A percentile compares a stretch with the other conserved stretches of the same genome.
These are phyloP conservation scores for Hydrotaea cyrtoneurina DNA, from an alignment of 2,888 invertebrate species.

Conservation along the genomic window DNA sequence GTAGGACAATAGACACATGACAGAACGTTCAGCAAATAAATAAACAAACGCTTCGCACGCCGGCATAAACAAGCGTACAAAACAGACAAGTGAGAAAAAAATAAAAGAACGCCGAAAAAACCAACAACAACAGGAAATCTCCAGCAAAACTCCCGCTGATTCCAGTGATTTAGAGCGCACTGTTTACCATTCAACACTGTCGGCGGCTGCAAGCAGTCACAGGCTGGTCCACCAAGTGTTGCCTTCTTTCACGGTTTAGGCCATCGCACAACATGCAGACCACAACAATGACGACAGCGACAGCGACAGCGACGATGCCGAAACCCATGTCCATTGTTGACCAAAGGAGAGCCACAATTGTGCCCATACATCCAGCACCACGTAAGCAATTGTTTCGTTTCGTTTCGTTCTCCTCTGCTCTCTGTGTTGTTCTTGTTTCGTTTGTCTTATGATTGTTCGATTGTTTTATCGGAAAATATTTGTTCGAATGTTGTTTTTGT, in stretches of 20 bases:
- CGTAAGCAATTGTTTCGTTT: slow-evolving; percentile 50
- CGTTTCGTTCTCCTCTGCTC: slow-evolving; percentile 11
- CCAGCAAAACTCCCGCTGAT: slow-evolving; percentile 1
- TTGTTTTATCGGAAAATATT: slow-evolving; percentile 23
- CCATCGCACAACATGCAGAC: slow-evolving; percentile 41
- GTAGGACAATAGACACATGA: not conserved
- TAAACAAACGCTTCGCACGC: not conserved
- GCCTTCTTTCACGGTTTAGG: slow-evolving; percentile 7
- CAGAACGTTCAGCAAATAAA: not conserved
- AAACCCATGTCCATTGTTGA: slow-evolving; percentile 59
- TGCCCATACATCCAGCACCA: slow-evolving; percentile 65
- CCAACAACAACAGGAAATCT: not conserved
- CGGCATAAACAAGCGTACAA: not conserved
- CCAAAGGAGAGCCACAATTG: slow-evolving; percentile 65
- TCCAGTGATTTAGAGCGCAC: slow-evolving; percentile 11
- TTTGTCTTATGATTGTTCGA: slow-evolving; percentile 11
- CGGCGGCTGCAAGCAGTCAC: not conserved
- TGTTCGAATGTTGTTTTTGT: slow-evolving; percentile 10
- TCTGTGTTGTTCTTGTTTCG: not conserved
- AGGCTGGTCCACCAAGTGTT: slow-evolving; percentile 19
- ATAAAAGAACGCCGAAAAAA: slow-evolving; percentile 15
- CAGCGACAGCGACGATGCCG: slow-evolving; percentile 39
- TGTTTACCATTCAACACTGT: slow-evolving; percentile 19
- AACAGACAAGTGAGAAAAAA: slow-evolving; percentile 11
- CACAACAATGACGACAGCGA: slow-evolving; percentile 10